Base-by-base conservation (phyloP, 2,888 invertebrate genomes). In the Xylocampa areola region DNA sequence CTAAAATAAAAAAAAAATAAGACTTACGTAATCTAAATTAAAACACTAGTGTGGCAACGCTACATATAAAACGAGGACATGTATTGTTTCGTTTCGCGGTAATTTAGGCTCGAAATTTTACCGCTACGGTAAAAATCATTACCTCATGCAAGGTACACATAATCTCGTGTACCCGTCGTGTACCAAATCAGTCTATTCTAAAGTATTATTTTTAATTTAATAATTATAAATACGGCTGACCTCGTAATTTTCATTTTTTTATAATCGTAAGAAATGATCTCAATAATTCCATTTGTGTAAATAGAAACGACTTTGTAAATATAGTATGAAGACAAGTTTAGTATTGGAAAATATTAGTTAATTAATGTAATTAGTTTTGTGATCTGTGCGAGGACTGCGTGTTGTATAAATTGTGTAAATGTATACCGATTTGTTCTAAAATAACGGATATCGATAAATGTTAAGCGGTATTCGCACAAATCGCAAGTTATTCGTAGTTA, bases 241-340 rank as follows among this genome's bases (percentile, higher is more conserved):
- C 87, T 87, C 87, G 83, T 87, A 85, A 87, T 80, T 75, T 86
- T 90, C 88, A 87, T 85, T 87, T 82, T 73, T 79, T 83, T 79
- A 85, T 81, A 83, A 88, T 86, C 90, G 86, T 90, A 90, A 91
- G 87, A 90, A 90, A 91, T 92, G 93, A 94, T 94, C 93, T 94
- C 93, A 93, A 90, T 89, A 90, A 93, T 92, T 94, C 93, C 93
- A 91, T 92, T 88, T 90, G 85, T 92, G 91, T 93, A 93, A 86
- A 92, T 92, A 92, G 84, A 67, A 74, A 85, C 87, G 82, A 74
- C 69, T 75, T 51, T 91, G 89, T 93, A 92, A 85, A 92, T 92
- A 91, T 89, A 90, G 81, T 63, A 36, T 27, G 67, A 48, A 76
- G 82, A 81, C 73, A 77, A 75, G 62, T 78, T 47, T 86, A 86